Percentiles rank a stretch among this genome's conserved stretches.
Conservation (phyloP, 64 coral and sea anemone species). For the Cladopsammia gracilis region DNA sequence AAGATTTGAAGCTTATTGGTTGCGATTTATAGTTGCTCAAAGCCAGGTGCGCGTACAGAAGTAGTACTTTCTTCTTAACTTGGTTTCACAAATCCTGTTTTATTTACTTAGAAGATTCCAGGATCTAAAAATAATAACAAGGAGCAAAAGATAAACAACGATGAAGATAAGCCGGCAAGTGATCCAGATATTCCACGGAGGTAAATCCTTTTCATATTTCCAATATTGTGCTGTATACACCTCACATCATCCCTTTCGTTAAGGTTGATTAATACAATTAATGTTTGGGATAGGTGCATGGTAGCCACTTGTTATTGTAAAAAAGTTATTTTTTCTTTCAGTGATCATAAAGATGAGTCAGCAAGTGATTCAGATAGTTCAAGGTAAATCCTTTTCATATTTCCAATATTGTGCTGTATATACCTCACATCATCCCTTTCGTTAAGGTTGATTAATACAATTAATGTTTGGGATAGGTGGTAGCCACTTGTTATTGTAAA, state of each 20-base stretch:
- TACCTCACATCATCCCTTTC: too few species aligned
- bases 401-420: too few species aligned
- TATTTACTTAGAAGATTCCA: not conserved
- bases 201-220: constrained; percentile 39
- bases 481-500: too few species aligned
- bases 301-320: too few species aligned
- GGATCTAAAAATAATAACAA: constrained; percentile 15
- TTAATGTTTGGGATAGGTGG: too few species aligned
- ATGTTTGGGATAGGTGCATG: too few species aligned
- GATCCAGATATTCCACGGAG: constrained; percentile 78
- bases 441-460: too few species aligned
- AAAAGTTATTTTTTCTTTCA: too few species aligned
- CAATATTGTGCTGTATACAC: too few species aligned
- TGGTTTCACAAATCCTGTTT: not conserved
- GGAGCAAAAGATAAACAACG: not conserved
- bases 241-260: too few species aligned
- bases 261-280: too few species aligned
- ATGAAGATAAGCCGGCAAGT: constrained; percentile 76
- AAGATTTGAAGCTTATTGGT: not conserved
- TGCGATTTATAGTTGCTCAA: not conserved
- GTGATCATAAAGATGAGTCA: too few species aligned
- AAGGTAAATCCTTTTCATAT: constrained; percentile 59
- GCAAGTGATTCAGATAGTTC: constrained; percentile 76
- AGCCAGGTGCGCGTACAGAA: not conserved
- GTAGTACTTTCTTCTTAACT: not conserved